phyloP scores from a whole-genome alignment of 1,140 invertebrate genomes.

The Dreissena polymorpha region DNA sequence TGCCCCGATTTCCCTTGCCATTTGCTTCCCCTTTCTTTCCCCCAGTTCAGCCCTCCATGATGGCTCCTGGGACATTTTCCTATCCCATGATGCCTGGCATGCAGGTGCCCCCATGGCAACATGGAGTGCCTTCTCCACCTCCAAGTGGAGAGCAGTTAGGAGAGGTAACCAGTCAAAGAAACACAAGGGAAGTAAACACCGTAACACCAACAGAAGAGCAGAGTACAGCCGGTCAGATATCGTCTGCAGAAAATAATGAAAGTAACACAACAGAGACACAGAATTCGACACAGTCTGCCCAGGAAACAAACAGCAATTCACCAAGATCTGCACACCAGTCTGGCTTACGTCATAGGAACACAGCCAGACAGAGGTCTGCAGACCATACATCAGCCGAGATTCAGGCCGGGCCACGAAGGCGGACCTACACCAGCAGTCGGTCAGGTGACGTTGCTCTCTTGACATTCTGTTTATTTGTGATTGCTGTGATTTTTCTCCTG shows the following conservation, averaged over 20 bases:
- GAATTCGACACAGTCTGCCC: constrained; percentile 1
- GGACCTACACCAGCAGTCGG: neutral
- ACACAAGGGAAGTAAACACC: constrained; percentile 7
- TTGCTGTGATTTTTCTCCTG: constrained; percentile 27
- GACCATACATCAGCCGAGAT: neutral
- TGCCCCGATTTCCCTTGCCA: constrained; percentile 53
- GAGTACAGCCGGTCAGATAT: neutral
- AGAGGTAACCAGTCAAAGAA: neutral
- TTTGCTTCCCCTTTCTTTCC: constrained; percentile 45
- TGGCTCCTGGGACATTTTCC: constrained; percentile 1
- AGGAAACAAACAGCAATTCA: constrained; percentile 6
- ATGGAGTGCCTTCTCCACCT: constrained; percentile 7
- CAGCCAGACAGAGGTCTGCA: neutral
- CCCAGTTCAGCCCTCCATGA: constrained; percentile 21
- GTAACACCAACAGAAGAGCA: neutral
- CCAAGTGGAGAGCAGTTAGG: neutral
- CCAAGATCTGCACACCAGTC: neutral
- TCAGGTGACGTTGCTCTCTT: constrained; percentile 7
- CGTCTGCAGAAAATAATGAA: neutral
- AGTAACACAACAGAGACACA: neutral
- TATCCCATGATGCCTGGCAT: constrained; percentile 31
- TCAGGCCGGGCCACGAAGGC: neutral
- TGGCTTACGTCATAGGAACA: constrained; percentile 19
- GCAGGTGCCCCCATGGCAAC: constrained; percentile 39
- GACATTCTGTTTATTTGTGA: constrained; percentile 24